Conservation (phyloP, 2,888 invertebrate species). For the Microplitis manilae region DNA sequence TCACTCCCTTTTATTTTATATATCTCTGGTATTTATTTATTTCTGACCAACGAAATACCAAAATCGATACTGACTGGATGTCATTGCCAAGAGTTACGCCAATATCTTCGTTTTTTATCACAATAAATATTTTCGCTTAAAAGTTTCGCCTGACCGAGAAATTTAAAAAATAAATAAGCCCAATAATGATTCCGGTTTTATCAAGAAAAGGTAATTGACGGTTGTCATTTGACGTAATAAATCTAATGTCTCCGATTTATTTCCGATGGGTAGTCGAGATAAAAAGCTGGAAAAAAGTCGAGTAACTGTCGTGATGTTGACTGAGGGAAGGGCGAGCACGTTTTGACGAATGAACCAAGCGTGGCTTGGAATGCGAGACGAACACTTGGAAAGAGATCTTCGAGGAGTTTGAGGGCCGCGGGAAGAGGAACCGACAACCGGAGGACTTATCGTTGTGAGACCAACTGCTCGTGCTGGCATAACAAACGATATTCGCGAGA, state of each 20-base stretch:
- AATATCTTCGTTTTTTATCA: too few species aligned
- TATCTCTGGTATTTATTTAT: not conserved
- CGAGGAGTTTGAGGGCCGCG: not conserved
- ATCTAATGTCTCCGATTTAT: slow-evolving; percentile 18
- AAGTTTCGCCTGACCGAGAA: too few species aligned
- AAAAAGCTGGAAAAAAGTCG: slow-evolving; percentile 14
- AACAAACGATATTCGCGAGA: slow-evolving; percentile 50
- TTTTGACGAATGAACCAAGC: slow-evolving; percentile 42
- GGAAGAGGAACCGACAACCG: slow-evolving; percentile 20
- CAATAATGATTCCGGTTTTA: too few species aligned
- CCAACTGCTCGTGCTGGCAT: slow-evolving; percentile 53
- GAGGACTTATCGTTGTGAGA: slow-evolving; percentile 53
- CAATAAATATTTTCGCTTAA: too few species aligned
- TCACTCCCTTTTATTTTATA: slow-evolving; percentile 33
- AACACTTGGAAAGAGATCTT: slow-evolving; percentile 31
- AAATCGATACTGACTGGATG: too few species aligned
- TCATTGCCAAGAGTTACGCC: too few species aligned
- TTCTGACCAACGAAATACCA: not conserved
- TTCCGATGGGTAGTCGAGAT: slow-evolving; percentile 10
- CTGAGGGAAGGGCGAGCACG: not conserved
- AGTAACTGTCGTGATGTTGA: slow-evolving; percentile 29
- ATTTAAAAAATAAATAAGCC: too few species aligned
- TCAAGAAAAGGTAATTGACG: too few species aligned
- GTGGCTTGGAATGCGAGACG: slow-evolving; percentile 39
- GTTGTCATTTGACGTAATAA: not conserved